Evolutionary conservation across 92 coral and sea anemone species (phyloP).

Genomic region (Siderastrea siderea): DNA sequence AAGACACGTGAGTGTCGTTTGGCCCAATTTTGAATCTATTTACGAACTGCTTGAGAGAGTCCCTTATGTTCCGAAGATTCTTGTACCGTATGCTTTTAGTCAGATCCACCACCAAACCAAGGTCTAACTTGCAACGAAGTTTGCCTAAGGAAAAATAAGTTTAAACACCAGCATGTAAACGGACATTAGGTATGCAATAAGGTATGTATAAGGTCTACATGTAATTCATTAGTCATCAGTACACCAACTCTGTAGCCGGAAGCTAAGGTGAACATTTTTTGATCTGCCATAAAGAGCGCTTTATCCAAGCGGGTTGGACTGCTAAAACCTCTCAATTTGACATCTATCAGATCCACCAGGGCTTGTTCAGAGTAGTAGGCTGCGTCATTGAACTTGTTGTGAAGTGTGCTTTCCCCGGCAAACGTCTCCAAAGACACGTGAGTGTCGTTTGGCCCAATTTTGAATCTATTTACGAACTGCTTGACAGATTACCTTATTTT

Average conservation of each 20-base stretch:
- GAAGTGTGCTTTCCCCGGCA: background rate
- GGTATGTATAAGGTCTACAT: too few species aligned
- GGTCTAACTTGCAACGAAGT: background rate
- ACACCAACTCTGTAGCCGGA: too few species aligned
- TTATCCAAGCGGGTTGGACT: background rate
- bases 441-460: background rate
- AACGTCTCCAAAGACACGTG: background rate
- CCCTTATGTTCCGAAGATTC: background rate
- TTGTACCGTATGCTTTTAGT: background rate
- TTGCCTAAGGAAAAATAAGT: background rate
- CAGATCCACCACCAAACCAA: slow-evolving; percentile 3
- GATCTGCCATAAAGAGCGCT: background rate
- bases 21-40: background rate
- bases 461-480: background rate
- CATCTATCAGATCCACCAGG: background rate
- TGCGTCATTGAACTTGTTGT: background rate
- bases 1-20: background rate
- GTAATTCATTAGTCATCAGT: too few species aligned
- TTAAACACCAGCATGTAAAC: too few species aligned
- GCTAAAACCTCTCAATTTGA: background rate
- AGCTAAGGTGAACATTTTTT: background rate
- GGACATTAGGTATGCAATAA: too few species aligned
- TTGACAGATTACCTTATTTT: background rate
- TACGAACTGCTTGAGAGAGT: background rate
- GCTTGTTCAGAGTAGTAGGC: background rate